Base-by-base conservation (phyloP, 1,140 invertebrate species). In the Tribolium castaneum region DNA sequence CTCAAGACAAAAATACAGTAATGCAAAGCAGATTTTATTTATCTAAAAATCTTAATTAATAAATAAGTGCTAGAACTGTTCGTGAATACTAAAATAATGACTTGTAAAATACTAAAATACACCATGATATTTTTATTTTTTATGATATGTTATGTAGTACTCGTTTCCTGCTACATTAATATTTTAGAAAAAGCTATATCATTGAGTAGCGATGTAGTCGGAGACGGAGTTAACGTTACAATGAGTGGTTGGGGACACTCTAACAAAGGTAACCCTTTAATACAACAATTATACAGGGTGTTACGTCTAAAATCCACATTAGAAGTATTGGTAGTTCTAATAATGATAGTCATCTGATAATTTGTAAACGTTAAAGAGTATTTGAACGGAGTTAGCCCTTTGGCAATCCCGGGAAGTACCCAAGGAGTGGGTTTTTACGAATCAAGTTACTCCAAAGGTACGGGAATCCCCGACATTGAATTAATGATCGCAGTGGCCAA, bases 341-440 rank as follows among this genome's bases (percentile, higher is more conserved):
- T n/a, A n/a, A n/a, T n/a, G n/a, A n/a, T n/a, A n/a, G n/a, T n/a
- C n/a, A n/a, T n/a, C n/a, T n/a, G n/a, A n/a, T n/a, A n/a, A n/a
- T n/a, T n/a, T n/a, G n/a, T n/a, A n/a, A n/a, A 77, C 9, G 14
- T 77, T 2, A 7, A 16, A 30, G 49, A 77, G 19, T 77, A 52
- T 54, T 72, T 77, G 5, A 19, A 54, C 4, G 93, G 94, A 0
- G 5, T 7, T 50, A 78, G 80, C 6, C 50, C 74, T 6, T 35
- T 75, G 7, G 25, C 70, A n/a, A 35, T 66, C 7, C 62, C 78
- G 2, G 80, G 78, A 13, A 78, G 75, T 35, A 78, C 62, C 52
- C 34, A 39, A 39, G 77, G 77, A 14, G 77, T 74, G 1, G 70
- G 30, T 19, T 80, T 80, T 51, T 80, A 77, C 39, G 75, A 80